Conservation (phyloP, 2,888 invertebrate species). For the Amphipyra berbera region DNA sequence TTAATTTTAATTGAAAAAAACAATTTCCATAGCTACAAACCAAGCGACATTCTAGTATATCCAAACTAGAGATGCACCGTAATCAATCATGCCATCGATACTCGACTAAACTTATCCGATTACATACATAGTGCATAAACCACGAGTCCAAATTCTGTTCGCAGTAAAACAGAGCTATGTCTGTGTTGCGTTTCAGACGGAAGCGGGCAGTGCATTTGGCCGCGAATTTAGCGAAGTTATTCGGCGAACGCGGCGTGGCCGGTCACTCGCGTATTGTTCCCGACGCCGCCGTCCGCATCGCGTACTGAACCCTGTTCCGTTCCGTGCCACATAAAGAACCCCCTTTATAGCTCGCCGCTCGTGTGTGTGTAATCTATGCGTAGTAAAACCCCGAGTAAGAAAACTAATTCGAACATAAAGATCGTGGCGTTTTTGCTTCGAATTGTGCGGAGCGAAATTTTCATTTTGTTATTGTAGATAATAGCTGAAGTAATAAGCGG, state of each 20-base stretch:
- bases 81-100: slow-evolving; percentile 61
- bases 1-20: too few relatives aligned
- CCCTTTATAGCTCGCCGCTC: slow-evolving; percentile 72
- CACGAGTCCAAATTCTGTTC: slow-evolving; percentile 63
- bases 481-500: slow-evolving; percentile 32
- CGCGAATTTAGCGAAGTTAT: slow-evolving; percentile 78
- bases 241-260: slow-evolving; percentile 62
- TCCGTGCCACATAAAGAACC: slow-evolving; percentile 78
- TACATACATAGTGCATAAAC: slow-evolving; percentile 62
- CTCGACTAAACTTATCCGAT: slow-evolving; percentile 62
- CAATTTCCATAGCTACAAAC: neutral
- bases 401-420: slow-evolving; percentile 62
- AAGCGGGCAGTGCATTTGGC: slow-evolving; percentile 78
- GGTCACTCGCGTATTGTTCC: slow-evolving; percentile 73
- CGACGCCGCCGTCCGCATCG: slow-evolving; percentile 64
- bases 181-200: slow-evolving; percentile 64
- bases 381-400: slow-evolving; percentile 64
- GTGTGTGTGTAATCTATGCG: slow-evolving; percentile 73
- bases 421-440: slow-evolving; percentile 48
- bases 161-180: slow-evolving; percentile 64
- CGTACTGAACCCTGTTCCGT: slow-evolving; percentile 72
- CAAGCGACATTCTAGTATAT: slow-evolving; percentile 15
- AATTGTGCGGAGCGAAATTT: slow-evolving; percentile 37
- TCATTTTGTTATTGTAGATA: slow-evolving; percentile 45
- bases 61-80: slow-evolving; percentile 45